Conservation (phyloP, 2,113 vertebrate species). For the Tringa solitaria region DNA sequence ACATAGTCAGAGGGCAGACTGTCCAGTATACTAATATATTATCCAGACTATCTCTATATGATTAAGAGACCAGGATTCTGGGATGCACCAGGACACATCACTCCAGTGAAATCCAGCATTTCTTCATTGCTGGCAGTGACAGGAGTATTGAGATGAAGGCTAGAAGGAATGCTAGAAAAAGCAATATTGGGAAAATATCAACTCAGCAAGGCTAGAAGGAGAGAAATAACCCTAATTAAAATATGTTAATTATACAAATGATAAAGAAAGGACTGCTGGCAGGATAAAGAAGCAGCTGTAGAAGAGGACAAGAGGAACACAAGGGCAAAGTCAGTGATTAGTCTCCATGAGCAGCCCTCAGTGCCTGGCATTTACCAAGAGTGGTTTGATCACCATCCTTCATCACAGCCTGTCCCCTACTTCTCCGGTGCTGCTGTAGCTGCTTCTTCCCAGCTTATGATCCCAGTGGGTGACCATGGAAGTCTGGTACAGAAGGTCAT, state of each 20-base stretch:
- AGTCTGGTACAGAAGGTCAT: background rate
- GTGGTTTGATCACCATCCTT: background rate
- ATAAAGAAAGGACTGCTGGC: background rate
- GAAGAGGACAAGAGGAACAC: background rate
- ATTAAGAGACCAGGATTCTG: background rate
- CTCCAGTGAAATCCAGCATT: background rate
- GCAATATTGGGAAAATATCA: background rate
- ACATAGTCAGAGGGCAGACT: background rate
- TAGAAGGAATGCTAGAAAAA: background rate
- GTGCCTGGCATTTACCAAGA: background rate
- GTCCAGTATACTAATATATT: background rate
- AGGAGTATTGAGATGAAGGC: background rate
- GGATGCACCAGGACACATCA: background rate
- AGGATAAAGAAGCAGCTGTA: background rate
- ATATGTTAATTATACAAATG: background rate
- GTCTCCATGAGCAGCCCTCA: background rate
- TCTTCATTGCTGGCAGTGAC: background rate
- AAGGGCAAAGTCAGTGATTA: background rate
- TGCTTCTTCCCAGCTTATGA: background rate
- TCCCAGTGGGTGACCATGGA: background rate
- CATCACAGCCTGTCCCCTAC: background rate
- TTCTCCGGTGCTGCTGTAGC: background rate
- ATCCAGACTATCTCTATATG: background rate
- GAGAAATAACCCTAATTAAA: background rate
- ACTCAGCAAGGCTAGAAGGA: background rate